These are phyloP conservation scores for Nemapogon koenigi DNA, from an alignment of 2,888 invertebrate genomes.

Conservation along the genomic window DNA sequence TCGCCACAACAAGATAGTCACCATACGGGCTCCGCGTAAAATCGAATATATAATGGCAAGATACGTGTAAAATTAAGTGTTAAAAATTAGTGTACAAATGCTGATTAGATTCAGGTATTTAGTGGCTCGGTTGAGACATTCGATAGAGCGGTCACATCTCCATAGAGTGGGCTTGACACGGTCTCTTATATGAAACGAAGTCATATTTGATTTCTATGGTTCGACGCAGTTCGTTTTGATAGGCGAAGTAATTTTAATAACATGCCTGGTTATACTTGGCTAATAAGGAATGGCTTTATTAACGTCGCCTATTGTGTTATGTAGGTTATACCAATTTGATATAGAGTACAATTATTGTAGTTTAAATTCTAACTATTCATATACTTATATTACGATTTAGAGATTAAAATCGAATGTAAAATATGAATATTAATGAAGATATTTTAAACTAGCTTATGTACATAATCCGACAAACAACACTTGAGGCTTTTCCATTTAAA, in stretches of 20 bases:
- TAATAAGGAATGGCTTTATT: neutral
- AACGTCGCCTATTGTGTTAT: neutral
- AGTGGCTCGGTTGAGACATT: slow-evolving; percentile 31
- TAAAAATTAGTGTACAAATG: slow-evolving; percentile 64
- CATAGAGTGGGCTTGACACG: slow-evolving; percentile 40
- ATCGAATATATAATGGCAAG: slow-evolving; percentile 49
- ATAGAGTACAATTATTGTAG: too few species aligned
- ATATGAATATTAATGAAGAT: too few species aligned
- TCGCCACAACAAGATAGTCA: slow-evolving; percentile 2
- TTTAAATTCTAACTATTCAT: too few species aligned
- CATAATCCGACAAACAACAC: too few species aligned
- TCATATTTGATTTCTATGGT: slow-evolving; percentile 56
- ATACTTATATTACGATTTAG: too few species aligned
- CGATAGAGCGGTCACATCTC: slow-evolving; percentile 55
- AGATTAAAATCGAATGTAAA: too few species aligned
- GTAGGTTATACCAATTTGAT: too few species aligned
- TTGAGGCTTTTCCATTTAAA: too few species aligned
- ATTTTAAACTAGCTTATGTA: too few species aligned
- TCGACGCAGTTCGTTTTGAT: slow-evolving; percentile 58
- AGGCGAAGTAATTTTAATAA: slow-evolving; percentile 54
- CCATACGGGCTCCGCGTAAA: slow-evolving; percentile 37
- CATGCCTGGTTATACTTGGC: slow-evolving; percentile 49
- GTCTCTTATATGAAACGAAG: slow-evolving; percentile 33
- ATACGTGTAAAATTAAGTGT: slow-evolving; percentile 64
- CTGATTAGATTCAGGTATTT: slow-evolving; percentile 63